Evolutionary conservation across 2,888 invertebrate species (phyloP).

Genomic region (Bursaphelenchus okinawaensis): DNA sequence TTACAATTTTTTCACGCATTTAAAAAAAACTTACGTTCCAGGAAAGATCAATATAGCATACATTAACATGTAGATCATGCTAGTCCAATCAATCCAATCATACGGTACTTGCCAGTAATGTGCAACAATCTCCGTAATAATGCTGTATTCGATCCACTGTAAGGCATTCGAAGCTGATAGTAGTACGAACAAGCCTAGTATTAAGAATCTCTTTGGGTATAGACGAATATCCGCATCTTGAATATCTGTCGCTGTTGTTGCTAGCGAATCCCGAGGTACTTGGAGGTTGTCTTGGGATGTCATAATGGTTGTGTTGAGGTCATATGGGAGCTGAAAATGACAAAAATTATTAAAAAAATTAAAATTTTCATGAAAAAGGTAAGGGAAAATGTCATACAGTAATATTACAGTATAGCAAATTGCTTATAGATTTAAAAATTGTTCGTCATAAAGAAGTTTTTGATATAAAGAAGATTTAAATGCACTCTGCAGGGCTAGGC

Average conservation of each 20-base stretch:
- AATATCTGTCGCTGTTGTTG: neutral
- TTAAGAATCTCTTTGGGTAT: conserved; percentile 69
- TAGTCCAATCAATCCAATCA: conserved; percentile 78
- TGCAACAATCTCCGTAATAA: conserved; percentile 69
- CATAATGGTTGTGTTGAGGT: too few relatives aligned
- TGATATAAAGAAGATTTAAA: too few relatives aligned
- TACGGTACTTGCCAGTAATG: conserved; percentile 57
- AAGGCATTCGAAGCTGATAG: conserved; percentile 85
- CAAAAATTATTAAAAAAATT: too few relatives aligned
- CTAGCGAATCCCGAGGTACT: neutral
- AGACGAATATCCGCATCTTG: conserved; percentile 4
- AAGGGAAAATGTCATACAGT: too few relatives aligned
- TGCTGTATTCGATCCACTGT: conserved; percentile 81
- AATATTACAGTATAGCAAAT: too few relatives aligned
- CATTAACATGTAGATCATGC: conserved; percentile 83
- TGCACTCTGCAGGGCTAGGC: too few relatives aligned
- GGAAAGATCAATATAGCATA: conserved; percentile 96
- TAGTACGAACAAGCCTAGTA: conserved; percentile 76
- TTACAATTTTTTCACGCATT: too few relatives aligned
- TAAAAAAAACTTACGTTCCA: conserved; percentile 72
- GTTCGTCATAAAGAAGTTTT: too few relatives aligned
- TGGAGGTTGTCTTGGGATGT: neutral
- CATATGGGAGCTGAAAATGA: too few relatives aligned
- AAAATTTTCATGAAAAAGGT: too few relatives aligned
- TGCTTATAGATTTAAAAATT: too few relatives aligned